A percentile compares a stretch with the other conserved stretches of the same genome.
Conservation (phyloP, 2,888 invertebrate genomes). For the Adelphocoris suturalis region DNA sequence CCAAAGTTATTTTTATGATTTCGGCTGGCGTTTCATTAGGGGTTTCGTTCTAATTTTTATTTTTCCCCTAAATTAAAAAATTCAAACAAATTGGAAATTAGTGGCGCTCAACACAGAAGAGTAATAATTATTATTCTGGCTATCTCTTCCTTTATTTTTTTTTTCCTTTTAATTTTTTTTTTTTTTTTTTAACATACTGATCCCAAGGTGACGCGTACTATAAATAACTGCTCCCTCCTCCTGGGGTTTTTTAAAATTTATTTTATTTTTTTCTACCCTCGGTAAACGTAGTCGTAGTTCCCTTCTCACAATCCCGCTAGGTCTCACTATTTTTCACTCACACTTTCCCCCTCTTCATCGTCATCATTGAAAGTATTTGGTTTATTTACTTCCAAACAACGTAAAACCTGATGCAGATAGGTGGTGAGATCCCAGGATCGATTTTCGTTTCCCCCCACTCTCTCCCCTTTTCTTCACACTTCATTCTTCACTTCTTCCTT, state of each 20-base stretch:
- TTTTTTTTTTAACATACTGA: conserved; percentile 53
- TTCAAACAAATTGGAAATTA: too few species aligned
- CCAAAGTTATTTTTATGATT: too few species aligned
- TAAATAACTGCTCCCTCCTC: conserved; percentile 20
- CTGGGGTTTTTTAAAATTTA: too few species aligned
- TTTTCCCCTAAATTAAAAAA: too few species aligned
- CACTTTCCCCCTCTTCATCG: background rate
- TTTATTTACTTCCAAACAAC: conserved; percentile 38
- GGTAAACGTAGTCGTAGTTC: background rate
- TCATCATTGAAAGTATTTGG: background rate
- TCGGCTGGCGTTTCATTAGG: too few species aligned
- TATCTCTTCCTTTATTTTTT: too few species aligned
- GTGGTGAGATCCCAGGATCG: background rate
- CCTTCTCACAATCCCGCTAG: background rate
- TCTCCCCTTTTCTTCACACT: background rate
- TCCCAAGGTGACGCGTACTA: conserved; percentile 43
- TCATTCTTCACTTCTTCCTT: background rate
- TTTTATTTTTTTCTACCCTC: background rate
- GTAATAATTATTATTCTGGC: too few species aligned
- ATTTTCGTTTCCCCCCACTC: background rate
- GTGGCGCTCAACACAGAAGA: too few species aligned
- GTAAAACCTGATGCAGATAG: conserved; percentile 33
- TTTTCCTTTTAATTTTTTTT: too few species aligned
- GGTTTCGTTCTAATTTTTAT: too few species aligned
- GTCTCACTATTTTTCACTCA: background rate